Evolutionary conservation across 2,113 vertebrate species (phyloP), one percentile per base, ranked within the genome.

Genomic region (Gobiocypris rarus): DNA sequence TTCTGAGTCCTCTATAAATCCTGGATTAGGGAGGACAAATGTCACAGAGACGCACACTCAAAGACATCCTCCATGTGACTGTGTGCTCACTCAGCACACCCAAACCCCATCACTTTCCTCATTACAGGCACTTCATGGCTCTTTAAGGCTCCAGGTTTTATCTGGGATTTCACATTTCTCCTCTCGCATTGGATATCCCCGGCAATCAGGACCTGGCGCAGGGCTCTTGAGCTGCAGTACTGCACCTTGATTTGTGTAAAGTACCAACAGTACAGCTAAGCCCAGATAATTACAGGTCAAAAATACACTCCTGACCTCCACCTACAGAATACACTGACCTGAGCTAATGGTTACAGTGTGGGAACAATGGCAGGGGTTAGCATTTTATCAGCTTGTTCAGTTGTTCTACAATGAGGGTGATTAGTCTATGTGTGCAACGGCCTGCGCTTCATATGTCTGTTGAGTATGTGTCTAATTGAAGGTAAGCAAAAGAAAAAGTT

Each of bases 401-500:
- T 82, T 83, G 38, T 75, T 74, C 85, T 86, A 80, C 82, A 90
- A 81, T 89, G 31, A 63, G 78, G 88, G 67, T 84, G 74, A 48
- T 15, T 71, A 75, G 24, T 65, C 41, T 48, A 75, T 58, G 63
- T 85, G 48, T 8, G 14, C 24, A 71, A 71, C 9, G 13, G 67
- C 24, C 45, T 8, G 58, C 48, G 84, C 63, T 80, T 76, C 79
- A 76, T 84, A 43, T 75, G 24, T 54, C 85, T 48, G 76, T 59
- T 24, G 52, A 75, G 65, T 76, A 13, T 86, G 82, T 31, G 58
- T 88, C 90, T 93, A 94, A 94, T 93, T 94, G 92, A 94, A 94
- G 91, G 92, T 93, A 94, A 93, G 92, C 93, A 94, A 92, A 93
- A 94, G 91, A 93, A 92, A 92, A 93, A 91, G 91, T 77, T 83